phyloP scores from a whole-genome alignment of 1,140 invertebrate species.

The Brachionus rubens region DNA sequence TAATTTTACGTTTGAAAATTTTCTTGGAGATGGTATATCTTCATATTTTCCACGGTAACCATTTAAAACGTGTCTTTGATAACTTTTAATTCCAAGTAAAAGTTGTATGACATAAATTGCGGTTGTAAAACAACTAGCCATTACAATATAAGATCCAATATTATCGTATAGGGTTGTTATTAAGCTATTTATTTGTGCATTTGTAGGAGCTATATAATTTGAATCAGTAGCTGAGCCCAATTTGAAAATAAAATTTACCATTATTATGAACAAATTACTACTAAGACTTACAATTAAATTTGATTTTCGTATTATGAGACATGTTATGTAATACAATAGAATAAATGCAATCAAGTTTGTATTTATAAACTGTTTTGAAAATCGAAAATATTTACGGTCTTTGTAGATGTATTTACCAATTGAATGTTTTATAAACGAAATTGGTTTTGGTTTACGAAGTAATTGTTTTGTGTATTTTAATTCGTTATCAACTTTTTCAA shows the following conservation, averaged over 20 bases:
- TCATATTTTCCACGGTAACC: slow-evolving; percentile 21
- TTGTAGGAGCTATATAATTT: not conserved
- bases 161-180: slow-evolving; percentile 29
- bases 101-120: slow-evolving; percentile 11
- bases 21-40: slow-evolving; percentile 36
- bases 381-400: slow-evolving; percentile 13
- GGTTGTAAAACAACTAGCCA: slow-evolving; percentile 28
- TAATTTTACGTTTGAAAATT: slow-evolving; percentile 37
- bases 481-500: slow-evolving; percentile 8
- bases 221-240: not conserved
- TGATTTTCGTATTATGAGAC: slow-evolving; percentile 31
- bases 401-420: slow-evolving; percentile 30
- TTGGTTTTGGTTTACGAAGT: not conserved
- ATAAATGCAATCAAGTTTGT: slow-evolving; percentile 44
- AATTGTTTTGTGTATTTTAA: not conserved
- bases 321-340: slow-evolving; percentile 38
- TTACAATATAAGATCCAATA: slow-evolving; percentile 5
- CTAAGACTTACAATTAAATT: slow-evolving; percentile 31
- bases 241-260: slow-evolving; percentile 43
- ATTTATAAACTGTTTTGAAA: slow-evolving; percentile 44
- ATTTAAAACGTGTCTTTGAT: slow-evolving; percentile 37
- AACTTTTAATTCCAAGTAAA: slow-evolving; percentile 26
- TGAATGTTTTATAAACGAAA: not conserved
- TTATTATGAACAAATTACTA: slow-evolving; percentile 17
- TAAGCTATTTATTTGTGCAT: slow-evolving; percentile 17